These are phyloP conservation scores for Caenorhabditis tropicalis DNA, from an alignment of 1,140 invertebrate species.

Conservation along the genomic window DNA sequence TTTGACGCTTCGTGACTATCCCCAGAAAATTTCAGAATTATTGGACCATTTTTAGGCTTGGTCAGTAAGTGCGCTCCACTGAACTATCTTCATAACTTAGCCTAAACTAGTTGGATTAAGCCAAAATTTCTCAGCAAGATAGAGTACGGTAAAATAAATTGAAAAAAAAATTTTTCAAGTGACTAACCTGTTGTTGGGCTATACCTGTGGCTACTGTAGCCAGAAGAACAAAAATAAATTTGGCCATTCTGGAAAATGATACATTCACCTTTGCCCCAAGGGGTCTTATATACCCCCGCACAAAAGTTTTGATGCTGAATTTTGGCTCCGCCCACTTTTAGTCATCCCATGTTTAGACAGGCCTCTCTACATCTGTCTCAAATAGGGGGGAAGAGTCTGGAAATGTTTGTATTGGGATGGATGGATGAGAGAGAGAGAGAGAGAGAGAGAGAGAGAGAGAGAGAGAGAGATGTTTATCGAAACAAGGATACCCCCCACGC, in stretches of 20 bases:
- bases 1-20: background rate
- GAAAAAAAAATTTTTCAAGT: background rate
- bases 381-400: background rate
- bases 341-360: background rate
- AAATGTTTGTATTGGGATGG: background rate
- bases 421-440: no score
- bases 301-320: slow-evolving; percentile 1
- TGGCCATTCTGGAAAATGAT: background rate
- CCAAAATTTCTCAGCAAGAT: background rate
- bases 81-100: background rate
- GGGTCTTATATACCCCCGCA: background rate
- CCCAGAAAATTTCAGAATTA: background rate
- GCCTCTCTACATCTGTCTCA: background rate
- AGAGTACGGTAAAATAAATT: background rate
- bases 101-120: background rate
- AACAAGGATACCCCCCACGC: no score
- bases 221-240: background rate
- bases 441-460: no score
- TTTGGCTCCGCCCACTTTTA: background rate
- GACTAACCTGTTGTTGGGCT: background rate
- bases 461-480: no score
- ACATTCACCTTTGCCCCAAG: background rate
- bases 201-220: background rate
- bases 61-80: background rate
- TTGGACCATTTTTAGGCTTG: background rate